Base-by-base conservation (phyloP, 2,797 vertebrate species). In the Netta rufina region DNA sequence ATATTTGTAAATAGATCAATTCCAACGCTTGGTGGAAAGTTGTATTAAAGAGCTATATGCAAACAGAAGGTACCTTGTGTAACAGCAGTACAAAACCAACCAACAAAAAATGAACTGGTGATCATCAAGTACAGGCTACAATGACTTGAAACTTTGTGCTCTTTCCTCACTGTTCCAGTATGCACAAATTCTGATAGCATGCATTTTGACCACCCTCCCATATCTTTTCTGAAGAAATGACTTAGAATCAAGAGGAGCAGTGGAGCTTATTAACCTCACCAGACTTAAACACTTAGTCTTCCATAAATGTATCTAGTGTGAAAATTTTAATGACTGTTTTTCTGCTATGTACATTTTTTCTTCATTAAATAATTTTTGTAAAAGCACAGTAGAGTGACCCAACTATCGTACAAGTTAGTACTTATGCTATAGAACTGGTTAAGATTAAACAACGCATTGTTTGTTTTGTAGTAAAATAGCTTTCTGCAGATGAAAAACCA, bases 1-100 rank as follows among this genome's bases (percentile, higher is more conserved):
- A 79, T 76, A 79, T 75, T 92, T 90, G 73, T 74, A 88, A 43
- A 89, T n/a, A 64, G 92, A 94, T 97, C 90, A 96, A 41, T 92
- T 76, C 78, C 93, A 95, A 80, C 38, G 76, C 21, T 18, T 90
- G 25, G 17, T 84, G 82, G 80, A 93, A 87, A 87, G 60, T 25
- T 65, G 8, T 43, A 43, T 47, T 58, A 72, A 72, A 93, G 14
- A 90, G 28, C 54, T 86, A 51, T 57, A 90, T 51, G 38, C 11
- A 83, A 60, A 76, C 32, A 96, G 74, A 94, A 89, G 20, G 54
- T 45, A 75, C 19, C 24, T 28, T 45, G 57, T 73, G 43, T 16
- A 57, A 61, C 49, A 91, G 32, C 73, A 95, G 19, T 20, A 80
- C 72, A 67, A 65, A 74, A 87, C 70, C 79, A 84, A 76, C 43